Evolutionary conservation across 2,797 vertebrate genomes (phyloP), one percentile per base, ranked within the genome.

Genomic region (Pampus argenteus): DNA sequence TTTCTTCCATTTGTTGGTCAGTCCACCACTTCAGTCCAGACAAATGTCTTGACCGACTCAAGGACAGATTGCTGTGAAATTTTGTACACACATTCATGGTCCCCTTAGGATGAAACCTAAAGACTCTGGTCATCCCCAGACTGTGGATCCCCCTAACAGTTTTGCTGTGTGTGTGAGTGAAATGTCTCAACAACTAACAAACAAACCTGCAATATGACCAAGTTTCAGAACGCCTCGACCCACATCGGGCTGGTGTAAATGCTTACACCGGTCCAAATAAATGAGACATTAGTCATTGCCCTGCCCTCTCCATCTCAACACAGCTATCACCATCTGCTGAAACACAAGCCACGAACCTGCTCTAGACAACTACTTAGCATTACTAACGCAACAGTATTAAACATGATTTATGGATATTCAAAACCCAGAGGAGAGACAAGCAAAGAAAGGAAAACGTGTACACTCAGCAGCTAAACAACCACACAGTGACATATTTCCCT

Each of bases 211-310:
- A n/a, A n/a, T n/a, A n/a, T n/a, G n/a, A n/a, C n/a, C n/a, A n/a
- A n/a, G n/a, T n/a, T 84, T 85, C 72, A 70, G 77, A 87, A 80
- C 60, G 68, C 74, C 66, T 58, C 44, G 9, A 40, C 66, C 62
- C n/a, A n/a, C 78, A 86, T 79, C 74, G 62, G 71, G 71, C 48
- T 44, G 67, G 73, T 71, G 69, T 69, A 57, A 72, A 84, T 66
- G 66, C 75, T 80, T 40, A 4, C 15, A 15, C 38, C 38, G 38
- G 38, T 1, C 63, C 56, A 77, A 84, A 89, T 85, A 80, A 78
- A 76, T 40, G 29, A 44, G 66, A 78, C 82, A 72, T 86, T 76
- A 84, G 57, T 86, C 86, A 68, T 76, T 76, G 79, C 71, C 61
- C 55, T 23, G 68, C 48, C 74, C 59, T 76, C 70, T 81, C 72